Evolutionary conservation across 1,140 invertebrate species (phyloP).

Genomic region (Brachionus angularis): DNA sequence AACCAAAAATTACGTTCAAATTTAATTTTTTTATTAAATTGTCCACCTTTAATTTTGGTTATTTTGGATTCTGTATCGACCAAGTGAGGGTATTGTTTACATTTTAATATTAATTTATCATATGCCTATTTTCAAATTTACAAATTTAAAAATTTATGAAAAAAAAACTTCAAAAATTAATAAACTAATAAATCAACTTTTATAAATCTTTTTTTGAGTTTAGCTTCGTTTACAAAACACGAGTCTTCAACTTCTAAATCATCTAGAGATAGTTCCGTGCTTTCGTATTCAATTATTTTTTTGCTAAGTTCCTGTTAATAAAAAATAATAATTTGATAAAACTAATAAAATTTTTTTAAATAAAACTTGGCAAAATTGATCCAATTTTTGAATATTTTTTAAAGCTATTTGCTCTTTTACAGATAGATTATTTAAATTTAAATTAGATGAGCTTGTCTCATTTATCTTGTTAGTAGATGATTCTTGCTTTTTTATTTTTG

Average conservation of each 20-base stretch:
- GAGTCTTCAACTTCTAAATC: background rate
- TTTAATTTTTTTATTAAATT: slow-evolving; percentile 29
- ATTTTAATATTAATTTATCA: background rate
- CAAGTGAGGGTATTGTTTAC: slow-evolving; percentile 18
- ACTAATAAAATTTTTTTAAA: background rate
- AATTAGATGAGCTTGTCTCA: too few species aligned
- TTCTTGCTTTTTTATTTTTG: too few species aligned
- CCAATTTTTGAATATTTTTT: slow-evolving; percentile 13
- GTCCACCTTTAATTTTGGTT: background rate
- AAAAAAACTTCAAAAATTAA: too few species aligned
- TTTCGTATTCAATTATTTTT: slow-evolving; percentile 28
- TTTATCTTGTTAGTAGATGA: too few species aligned
- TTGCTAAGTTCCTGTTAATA: background rate
- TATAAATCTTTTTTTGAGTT: background rate
- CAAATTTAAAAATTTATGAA: too few species aligned
- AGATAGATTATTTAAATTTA: background rate
- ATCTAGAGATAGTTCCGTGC: background rate
- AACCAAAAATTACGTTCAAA: background rate
- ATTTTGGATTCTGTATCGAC: background rate
- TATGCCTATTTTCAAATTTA: too few species aligned
- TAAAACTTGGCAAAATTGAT: background rate
- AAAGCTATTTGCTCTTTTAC: background rate
- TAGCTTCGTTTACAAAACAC: background rate
- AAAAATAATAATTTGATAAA: background rate
- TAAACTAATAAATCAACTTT: too few species aligned